Evolutionary conservation across 2,113 vertebrate species (phyloP).

Genomic region (Benthochromis sp.): DNA sequence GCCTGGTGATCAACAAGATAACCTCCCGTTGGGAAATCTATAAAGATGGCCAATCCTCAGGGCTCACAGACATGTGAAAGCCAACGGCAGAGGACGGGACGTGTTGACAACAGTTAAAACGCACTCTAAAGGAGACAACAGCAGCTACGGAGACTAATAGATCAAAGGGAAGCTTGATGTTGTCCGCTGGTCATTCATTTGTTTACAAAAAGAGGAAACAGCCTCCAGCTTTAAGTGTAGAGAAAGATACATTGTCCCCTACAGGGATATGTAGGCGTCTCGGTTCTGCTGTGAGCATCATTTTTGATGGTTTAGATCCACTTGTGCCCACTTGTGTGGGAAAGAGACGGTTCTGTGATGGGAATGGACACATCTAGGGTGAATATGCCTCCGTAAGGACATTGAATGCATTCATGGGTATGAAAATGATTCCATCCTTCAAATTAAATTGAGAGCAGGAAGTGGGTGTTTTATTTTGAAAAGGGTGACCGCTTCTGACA

Average conservation of each 20-base stretch:
- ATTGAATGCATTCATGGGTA: neutral
- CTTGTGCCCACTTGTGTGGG: neutral
- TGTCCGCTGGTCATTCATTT: neutral
- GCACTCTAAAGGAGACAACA: neutral
- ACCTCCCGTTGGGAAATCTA: conserved; percentile 48
- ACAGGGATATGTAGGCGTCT: neutral
- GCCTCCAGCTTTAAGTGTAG: neutral
- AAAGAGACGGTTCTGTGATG: neutral
- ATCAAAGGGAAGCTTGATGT: neutral
- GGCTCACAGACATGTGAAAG: neutral
- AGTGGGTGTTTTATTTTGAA: neutral
- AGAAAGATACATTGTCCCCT: neutral
- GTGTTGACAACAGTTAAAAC: neutral
- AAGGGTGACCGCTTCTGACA: neutral
- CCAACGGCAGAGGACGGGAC: neutral
- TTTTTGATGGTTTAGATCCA: neutral
- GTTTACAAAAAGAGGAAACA: neutral
- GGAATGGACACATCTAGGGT: neutral
- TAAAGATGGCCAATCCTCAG: conserved; percentile 8
- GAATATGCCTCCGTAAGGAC: neutral
- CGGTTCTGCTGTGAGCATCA: neutral
- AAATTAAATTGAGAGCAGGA: neutral
- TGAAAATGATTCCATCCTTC: neutral
- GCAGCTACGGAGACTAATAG: neutral
- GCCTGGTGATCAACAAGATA: conserved; percentile 50